Conservation (phyloP, 2,888 invertebrate species). For the Phania funesta region DNA sequence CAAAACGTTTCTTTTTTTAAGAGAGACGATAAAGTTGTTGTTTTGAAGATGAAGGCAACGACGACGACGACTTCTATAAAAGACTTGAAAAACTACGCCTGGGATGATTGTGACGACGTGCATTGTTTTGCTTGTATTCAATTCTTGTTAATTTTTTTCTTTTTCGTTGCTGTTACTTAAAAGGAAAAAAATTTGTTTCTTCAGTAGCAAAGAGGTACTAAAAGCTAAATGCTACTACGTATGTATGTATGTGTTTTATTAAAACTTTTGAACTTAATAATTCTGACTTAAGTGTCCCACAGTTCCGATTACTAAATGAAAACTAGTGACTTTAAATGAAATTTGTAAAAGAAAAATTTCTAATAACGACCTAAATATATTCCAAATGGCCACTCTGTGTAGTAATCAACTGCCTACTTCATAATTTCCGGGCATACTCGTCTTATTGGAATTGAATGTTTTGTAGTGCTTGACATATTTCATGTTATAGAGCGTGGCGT, state of each 20-base stretch:
- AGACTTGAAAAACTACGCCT: constrained; percentile 51
- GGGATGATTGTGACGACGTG: constrained; percentile 67
- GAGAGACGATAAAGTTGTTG: constrained; percentile 57
- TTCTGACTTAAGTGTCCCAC: background rate
- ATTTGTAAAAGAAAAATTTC: too few species aligned
- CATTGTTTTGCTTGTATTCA: constrained; percentile 62
- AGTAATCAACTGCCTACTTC: too few species aligned
- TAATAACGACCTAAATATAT: too few species aligned
- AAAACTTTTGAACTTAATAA: background rate
- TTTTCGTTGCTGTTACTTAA: background rate
- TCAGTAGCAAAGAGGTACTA: background rate
- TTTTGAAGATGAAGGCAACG: constrained; percentile 64
- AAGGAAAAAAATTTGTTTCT: background rate
- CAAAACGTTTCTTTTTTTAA: constrained; percentile 41
- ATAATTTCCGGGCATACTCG: too few species aligned
- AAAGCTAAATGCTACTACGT: background rate
- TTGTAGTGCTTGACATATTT: too few species aligned
- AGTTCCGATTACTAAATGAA: background rate
- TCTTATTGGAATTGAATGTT: too few species aligned
- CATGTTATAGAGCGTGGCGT: too few species aligned
- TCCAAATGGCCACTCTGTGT: too few species aligned
- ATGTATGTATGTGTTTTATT: background rate
- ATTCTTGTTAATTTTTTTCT: background rate
- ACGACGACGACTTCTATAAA: constrained; percentile 12
- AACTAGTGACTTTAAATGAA: too few species aligned